These are phyloP conservation scores for Leptinotarsa defecta DNA, from an alignment of 1,140 invertebrate genomes.

Conservation along the genomic window DNA sequence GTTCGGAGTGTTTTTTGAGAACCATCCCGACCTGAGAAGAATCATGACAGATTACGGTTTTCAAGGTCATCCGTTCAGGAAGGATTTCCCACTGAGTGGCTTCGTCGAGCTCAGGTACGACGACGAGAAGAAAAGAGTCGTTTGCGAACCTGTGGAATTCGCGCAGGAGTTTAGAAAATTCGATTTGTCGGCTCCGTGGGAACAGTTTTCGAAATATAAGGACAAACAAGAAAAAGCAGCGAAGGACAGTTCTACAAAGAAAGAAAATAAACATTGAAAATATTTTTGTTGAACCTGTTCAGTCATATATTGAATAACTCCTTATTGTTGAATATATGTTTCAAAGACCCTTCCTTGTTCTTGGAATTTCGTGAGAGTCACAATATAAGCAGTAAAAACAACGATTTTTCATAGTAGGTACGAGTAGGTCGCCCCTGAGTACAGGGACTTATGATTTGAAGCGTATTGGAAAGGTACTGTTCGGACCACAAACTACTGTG, in stretches of 20 bases:
- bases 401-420: too few relatives aligned
- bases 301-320: too few relatives aligned
- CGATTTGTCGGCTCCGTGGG: constrained; percentile 53
- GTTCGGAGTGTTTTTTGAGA: constrained; percentile 57
- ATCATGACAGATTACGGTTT: constrained; percentile 60
- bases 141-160: constrained; percentile 58
- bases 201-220: constrained; percentile 24
- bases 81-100: constrained; percentile 58
- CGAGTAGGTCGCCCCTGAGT: too few relatives aligned
- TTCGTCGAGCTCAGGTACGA: constrained; percentile 57
- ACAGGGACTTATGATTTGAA: too few relatives aligned
- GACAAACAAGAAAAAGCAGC: constrained; percentile 12
- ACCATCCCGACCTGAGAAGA: constrained; percentile 59
- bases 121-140: constrained; percentile 58
- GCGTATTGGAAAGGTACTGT: too few relatives aligned
- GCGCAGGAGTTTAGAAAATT: constrained; percentile 55
- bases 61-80: constrained; percentile 56
- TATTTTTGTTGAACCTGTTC: too few relatives aligned
- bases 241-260: neutral
- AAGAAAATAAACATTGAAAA: neutral
- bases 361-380: too few relatives aligned
- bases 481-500: too few relatives aligned
- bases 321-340: too few relatives aligned
- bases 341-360: too few relatives aligned
- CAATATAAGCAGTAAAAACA: too few relatives aligned